phyloP scores from a whole-genome alignment of 2,113 vertebrate genomes.

The Tursiops truncatus region DNA sequence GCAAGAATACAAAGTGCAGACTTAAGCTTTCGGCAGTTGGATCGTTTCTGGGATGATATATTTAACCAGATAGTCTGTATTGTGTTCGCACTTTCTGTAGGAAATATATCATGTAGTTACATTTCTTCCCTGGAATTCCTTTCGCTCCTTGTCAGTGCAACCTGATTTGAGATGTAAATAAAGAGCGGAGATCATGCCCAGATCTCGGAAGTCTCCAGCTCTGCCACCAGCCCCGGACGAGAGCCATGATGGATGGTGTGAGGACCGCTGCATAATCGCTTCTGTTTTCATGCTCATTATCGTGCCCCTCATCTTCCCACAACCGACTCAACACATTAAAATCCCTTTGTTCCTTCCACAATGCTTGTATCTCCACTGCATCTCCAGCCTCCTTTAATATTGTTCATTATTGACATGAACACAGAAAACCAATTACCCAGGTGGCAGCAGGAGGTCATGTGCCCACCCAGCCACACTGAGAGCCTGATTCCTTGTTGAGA shows the following conservation, averaged over 20 bases:
- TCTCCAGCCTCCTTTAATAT: conserved; percentile 52
- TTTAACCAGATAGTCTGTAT: conserved; percentile 14
- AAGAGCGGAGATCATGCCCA: background rate
- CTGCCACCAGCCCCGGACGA: background rate
- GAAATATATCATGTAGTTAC: conserved; percentile 60
- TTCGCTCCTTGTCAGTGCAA: conserved; percentile 53
- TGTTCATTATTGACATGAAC: conserved; percentile 65
- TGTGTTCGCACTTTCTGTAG: conserved; percentile 56
- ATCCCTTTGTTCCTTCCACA: conserved; percentile 65
- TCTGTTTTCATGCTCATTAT: conserved; percentile 58
- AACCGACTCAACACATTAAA: conserved; percentile 27
- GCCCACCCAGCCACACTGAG: background rate
- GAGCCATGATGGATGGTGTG: background rate
- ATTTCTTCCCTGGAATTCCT: conserved; percentile 58
- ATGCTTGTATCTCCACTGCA: conserved; percentile 34
- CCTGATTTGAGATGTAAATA: conserved; percentile 70
- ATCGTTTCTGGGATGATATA: conserved; percentile 46
- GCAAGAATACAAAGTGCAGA: background rate
- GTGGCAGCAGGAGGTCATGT: background rate
- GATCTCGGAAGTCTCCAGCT: background rate
- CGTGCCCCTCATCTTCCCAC: conserved; percentile 51
- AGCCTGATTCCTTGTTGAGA: background rate
- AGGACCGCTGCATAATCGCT: background rate
- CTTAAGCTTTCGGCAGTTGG: background rate
- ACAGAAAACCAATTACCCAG: conserved; percentile 62